phyloP scores from a whole-genome alignment of 1,140 invertebrate genomes.

The Heliconius hermathena region DNA sequence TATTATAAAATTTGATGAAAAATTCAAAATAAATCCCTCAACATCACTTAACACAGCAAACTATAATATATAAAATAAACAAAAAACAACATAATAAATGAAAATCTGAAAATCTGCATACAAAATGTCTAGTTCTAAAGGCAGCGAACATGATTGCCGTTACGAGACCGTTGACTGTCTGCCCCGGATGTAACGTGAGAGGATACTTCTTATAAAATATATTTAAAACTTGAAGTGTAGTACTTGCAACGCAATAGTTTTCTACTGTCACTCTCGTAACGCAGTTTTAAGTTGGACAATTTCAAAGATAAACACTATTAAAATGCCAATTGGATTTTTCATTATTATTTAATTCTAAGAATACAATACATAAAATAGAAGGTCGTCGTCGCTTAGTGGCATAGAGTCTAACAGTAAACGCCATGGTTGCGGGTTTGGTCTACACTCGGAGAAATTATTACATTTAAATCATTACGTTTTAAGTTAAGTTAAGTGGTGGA shows the following conservation, averaged over 20 bases:
- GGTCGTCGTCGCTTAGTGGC: too few species aligned
- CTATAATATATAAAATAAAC: not conserved
- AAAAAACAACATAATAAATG: not conserved
- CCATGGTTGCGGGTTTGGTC: too few species aligned
- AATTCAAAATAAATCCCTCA: too few species aligned
- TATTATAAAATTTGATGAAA: too few species aligned
- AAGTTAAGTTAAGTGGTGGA: too few species aligned
- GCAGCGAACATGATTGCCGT: not conserved
- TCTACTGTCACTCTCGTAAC: not conserved
- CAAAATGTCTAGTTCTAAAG: not conserved
- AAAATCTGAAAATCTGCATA: not conserved
- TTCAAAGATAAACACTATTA: not conserved
- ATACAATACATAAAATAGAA: too few species aligned
- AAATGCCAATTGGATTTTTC: not conserved
- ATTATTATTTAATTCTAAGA: not conserved
- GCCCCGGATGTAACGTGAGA: conserved; percentile 20
- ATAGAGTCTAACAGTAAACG: too few species aligned
- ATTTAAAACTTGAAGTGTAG: not conserved
- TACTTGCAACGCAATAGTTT: not conserved
- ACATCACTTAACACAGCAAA: not conserved
- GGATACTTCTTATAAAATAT: not conserved
- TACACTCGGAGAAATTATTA: too few species aligned
- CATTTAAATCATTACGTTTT: too few species aligned
- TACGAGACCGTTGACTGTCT: conserved; percentile 31
- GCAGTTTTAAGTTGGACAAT: not conserved